Evolutionary conservation across 1,140 invertebrate species (phyloP).

Genomic region (Cecropterus lyciades): DNA sequence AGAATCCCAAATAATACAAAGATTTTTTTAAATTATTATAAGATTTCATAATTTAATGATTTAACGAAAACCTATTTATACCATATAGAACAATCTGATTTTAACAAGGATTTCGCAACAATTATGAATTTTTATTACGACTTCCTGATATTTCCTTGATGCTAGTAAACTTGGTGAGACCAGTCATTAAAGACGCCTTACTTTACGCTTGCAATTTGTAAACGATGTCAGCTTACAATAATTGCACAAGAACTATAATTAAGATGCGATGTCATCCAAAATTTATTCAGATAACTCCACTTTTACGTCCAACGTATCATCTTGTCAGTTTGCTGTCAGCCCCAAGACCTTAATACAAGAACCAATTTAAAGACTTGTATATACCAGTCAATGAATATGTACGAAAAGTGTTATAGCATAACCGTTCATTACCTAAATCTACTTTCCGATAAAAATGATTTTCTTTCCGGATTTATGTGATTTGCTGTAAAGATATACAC

Average conservation of each 20-base stretch:
- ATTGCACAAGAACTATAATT: conserved; percentile 35
- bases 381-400: too few relatives aligned
- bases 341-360: conserved; percentile 31
- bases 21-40: too few relatives aligned
- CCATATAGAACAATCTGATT: too few relatives aligned
- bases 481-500: not conserved
- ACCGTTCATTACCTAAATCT: conserved; percentile 28
- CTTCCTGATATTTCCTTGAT: not conserved
- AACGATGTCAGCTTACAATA: conserved; percentile 40
- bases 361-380: conserved; percentile 26
- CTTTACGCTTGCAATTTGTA: conserved; percentile 39
- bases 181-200: conserved; percentile 4
- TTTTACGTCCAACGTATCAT: conserved; percentile 31
- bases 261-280: conserved; percentile 38
- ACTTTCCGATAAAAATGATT: conserved; percentile 23
- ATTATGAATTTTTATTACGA: not conserved
- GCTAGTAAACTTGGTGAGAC: conserved; percentile 7
- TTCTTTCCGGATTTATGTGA: not conserved
- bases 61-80: too few relatives aligned
- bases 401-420: conserved; percentile 25
- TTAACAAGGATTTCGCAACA: too few relatives aligned
- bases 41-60: too few relatives aligned
- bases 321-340: conserved; percentile 31
- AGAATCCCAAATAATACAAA: too few relatives aligned
- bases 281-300: conserved; percentile 30